Evolutionary conservation across 2,113 vertebrate genomes (phyloP), one percentile per base, ranked within the genome.

Genomic region (Oreocharis arfaki): DNA sequence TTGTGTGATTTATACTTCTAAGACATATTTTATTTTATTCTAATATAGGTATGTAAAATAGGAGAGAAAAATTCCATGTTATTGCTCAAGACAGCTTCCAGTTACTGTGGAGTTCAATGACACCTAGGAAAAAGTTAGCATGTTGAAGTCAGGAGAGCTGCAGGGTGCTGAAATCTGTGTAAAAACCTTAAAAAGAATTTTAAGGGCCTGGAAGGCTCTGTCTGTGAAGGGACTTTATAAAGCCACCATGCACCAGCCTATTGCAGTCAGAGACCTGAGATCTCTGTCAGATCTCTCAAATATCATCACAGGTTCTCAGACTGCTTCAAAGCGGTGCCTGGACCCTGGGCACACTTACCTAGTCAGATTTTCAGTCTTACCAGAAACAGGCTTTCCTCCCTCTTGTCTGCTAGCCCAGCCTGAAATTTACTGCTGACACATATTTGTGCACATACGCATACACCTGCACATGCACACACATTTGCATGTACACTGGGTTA

Each of bases 171-270:
- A 86, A 83, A 64, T 65, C 23, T 18, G 3, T n/a, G 10, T 56
- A 53, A 33, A 85, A 71, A 4, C 9, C 21, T 75, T 50, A 39
- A 91, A 69, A 73, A 49, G 1, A 1, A 49, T 37, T 30, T 81
- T 57, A 46, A 84, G 3, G 10, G 55, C 28, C 47, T 69, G 39
- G 57, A 16, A 57, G 7, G 11, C 6, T 89, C 44, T 42, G 4
- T 39, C 19, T 74, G 55, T n/a, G 75, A 88, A 39, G 8, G 30
- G 10, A 63, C 27, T 4, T 39, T 80, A 39, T 11, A 89, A 93
- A 69, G 17, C 8, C 44, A 76, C 30, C 6, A 8, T 0, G 1
- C 59, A 15, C 5, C n/a, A 69, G 4, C 4, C 13, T 19, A 13
- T 9, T 6, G 12, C 30, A 49, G 7, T 9, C 8, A n/a, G n/a